phyloP scores from a whole-genome alignment of 2,797 vertebrate species.

The Aplochiton taeniatus region DNA sequence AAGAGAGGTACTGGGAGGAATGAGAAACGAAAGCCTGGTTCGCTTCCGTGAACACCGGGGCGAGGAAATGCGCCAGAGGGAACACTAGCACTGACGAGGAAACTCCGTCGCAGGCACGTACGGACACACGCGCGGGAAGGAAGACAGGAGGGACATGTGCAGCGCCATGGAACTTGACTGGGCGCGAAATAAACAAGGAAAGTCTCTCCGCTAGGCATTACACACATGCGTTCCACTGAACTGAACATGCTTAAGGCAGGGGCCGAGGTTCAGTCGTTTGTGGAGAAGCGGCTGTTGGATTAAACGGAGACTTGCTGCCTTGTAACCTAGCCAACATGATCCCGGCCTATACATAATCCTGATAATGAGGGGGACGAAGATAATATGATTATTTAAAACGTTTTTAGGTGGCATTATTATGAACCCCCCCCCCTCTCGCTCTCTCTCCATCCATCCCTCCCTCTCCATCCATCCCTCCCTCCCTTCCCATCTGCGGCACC shows the following conservation, averaged over 20 bases:
- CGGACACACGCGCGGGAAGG: neutral
- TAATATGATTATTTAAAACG: no score
- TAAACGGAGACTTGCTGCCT: no score
- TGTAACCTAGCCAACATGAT: no score
- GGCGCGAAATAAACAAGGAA: conserved; percentile 4
- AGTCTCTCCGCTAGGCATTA: conserved; percentile 1
- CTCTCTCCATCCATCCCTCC: no score
- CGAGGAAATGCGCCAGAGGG: conserved; percentile 27
- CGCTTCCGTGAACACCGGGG: conserved; percentile 3
- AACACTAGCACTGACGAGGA: conserved; percentile 4
- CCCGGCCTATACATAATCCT: no score
- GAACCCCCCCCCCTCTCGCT: no score
- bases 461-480: no score
- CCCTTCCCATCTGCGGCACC: no score
- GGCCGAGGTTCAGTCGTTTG: conserved; percentile 2
- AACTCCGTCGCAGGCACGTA: conserved; percentile 8
- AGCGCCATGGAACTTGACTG: conserved; percentile 2
- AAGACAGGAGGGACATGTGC: neutral
- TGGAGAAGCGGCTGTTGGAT: neutral
- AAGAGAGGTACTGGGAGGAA: neutral
- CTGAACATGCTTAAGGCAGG: neutral
- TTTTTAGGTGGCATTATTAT: no score
- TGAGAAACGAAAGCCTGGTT: no score
- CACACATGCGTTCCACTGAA: neutral
- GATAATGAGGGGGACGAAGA: no score